These are phyloP conservation scores for Pogonomyrmex barbatus DNA, from an alignment of 1,140 invertebrate species.

Conservation along the genomic window DNA sequence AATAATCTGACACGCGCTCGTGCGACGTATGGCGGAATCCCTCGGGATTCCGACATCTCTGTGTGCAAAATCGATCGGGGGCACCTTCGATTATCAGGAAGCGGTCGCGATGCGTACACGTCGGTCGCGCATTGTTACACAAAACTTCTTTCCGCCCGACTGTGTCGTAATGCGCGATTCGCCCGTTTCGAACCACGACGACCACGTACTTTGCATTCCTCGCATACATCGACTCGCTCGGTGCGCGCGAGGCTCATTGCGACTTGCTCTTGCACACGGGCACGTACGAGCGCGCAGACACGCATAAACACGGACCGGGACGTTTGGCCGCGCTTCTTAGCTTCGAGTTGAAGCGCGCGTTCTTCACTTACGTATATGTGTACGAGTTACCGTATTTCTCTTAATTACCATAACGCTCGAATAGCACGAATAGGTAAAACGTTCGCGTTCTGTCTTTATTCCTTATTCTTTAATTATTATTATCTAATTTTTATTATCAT, in stretches of 20 bases:
- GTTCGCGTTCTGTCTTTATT: constrained; percentile 48
- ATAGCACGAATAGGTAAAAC: constrained; percentile 53
- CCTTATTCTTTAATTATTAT: constrained; percentile 49
- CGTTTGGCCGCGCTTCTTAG: constrained; percentile 19
- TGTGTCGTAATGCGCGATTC: constrained; percentile 67
- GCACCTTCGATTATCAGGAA: constrained; percentile 57
- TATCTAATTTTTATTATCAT: constrained; percentile 43
- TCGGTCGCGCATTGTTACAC: constrained; percentile 71
- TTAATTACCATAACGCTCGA: constrained; percentile 57
- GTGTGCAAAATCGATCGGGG: constrained; percentile 14
- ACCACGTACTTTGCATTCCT: constrained; percentile 71
- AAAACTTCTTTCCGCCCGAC: constrained; percentile 70
- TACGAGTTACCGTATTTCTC: constrained; percentile 75
- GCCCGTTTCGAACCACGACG: constrained; percentile 65
- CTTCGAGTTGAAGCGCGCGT: neutral
- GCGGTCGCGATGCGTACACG: constrained; percentile 60
- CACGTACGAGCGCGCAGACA: neutral
- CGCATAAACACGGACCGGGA: constrained; percentile 12
- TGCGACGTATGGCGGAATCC: neutral
- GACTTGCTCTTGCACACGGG: constrained; percentile 22
- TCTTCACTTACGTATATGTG: constrained; percentile 63
- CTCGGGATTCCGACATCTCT: neutral
- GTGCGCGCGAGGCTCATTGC: constrained; percentile 43
- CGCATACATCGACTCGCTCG: constrained; percentile 52
- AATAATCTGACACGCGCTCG: neutral